Conservation (phyloP, 2,113 vertebrate genomes). For the Tychaedon coryphoeus region DNA sequence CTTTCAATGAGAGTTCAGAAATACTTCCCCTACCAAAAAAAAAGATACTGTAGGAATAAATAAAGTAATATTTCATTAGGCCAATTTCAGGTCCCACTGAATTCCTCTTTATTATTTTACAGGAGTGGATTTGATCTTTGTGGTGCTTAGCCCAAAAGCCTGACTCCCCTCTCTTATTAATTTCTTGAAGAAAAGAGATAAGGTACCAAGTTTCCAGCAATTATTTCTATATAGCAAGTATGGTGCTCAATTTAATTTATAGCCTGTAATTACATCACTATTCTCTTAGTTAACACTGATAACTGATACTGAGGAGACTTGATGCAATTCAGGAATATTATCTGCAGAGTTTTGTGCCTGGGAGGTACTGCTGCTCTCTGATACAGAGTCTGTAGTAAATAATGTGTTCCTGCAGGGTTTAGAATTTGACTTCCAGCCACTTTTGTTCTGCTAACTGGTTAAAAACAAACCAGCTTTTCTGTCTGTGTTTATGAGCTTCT, state of each 20-base stretch:
- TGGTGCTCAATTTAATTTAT: background rate
- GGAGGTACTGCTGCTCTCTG: background rate
- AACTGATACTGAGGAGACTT: background rate
- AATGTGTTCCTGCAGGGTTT: background rate
- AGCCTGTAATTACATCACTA: background rate
- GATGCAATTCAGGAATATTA: background rate
- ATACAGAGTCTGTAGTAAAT: background rate
- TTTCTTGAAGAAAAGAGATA: background rate
- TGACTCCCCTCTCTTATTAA: background rate
- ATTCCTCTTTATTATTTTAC: background rate
- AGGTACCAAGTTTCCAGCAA: background rate
- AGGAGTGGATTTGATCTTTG: background rate
- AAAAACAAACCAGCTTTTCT: constrained; percentile 13
- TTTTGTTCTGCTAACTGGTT: constrained; percentile 1
- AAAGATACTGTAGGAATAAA: background rate
- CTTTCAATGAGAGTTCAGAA: background rate
- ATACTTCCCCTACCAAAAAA: background rate
- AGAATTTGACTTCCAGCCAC: background rate
- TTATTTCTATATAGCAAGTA: background rate
- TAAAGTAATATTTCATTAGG: background rate
- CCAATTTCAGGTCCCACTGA: background rate
- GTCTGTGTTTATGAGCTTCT: background rate
- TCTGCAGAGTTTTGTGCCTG: background rate
- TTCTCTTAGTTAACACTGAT: background rate
- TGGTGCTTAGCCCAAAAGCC: background rate